These are phyloP conservation scores for Troilus luridus DNA, from an alignment of 2,888 invertebrate species.

Conservation along the genomic window DNA sequence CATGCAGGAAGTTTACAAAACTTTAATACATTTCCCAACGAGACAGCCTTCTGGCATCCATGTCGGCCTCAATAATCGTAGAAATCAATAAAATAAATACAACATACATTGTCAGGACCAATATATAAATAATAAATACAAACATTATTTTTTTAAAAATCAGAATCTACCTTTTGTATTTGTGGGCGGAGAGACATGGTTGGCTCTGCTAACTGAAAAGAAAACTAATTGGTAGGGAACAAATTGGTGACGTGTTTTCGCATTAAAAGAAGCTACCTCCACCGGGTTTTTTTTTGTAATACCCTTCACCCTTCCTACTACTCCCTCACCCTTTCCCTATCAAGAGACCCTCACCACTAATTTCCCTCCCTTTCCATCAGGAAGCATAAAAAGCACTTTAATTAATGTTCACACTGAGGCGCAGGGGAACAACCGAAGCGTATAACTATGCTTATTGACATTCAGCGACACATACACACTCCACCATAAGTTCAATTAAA, in stretches of 20 bases:
- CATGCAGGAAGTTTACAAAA: too few relatives aligned
- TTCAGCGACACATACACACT: neutral
- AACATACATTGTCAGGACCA: neutral
- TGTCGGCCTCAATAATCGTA: too few relatives aligned
- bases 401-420: neutral
- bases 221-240: neutral
- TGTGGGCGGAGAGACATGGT: neutral
- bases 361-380: neutral
- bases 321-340: neutral
- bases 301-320: neutral
- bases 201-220: neutral
- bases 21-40: too few relatives aligned
- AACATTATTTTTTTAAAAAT: neutral
- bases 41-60: too few relatives aligned
- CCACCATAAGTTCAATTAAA: neutral
- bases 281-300: neutral
- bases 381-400: neutral
- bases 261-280: neutral
- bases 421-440: neutral
- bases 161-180: neutral
- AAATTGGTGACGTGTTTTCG: conserved; percentile 12
- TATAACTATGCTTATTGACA: neutral
- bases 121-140: neutral
- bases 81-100: neutral
- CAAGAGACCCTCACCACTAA: neutral